Evolutionary conservation across 2,113 vertebrate genomes (phyloP), one percentile per base, ranked within the genome.

Genomic region (Cariama cristata): DNA sequence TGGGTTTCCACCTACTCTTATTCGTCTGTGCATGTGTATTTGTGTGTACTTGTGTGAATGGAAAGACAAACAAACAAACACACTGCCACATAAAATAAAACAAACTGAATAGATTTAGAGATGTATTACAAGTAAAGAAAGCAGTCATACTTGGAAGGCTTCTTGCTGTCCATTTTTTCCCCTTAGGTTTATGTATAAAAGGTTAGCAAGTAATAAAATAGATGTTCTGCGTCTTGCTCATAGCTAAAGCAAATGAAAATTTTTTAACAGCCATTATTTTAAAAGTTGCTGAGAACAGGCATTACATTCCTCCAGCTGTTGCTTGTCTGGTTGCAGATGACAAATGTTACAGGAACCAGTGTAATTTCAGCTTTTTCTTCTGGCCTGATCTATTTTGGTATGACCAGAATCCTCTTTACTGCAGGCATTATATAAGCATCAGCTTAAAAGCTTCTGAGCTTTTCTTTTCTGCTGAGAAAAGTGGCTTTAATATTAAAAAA

Each of bases 391-490:
- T 68, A 7, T 75, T 85, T 90, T 62, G 35, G 45, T 64, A 55
- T 58, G 42, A 66, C 4, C 23, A 81, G 47, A 74, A 72, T 81
- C 24, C 26, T 74, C 20, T 74, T 50, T 74, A 77, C 14, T 67
- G 30, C 27, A 69, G 50, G 47, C 30, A 69, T 58, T 62, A 33
- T 22, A 21, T n/a, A 4, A 33, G 2, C 35, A 83, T 81, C 5
- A 7, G 3, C 19, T 75, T 83, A 58, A 73, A 88, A 80, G 20
- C 14, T 56, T 75, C 9, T 21, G 69, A 47, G 4, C 22, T 72
- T 91, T 91, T 79, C 38, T 35, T 21, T 75, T 93, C 32, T 79
- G 47, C 55, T 67, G n/a, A 60, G 33, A 71, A 77, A 90, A 80
- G 7, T 15, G 4, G 6, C 24, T 76, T 93, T 76, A 62, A n/a